Percentiles rank a stretch among this genome's conserved stretches.
Evolutionary conservation across 2,113 vertebrate species (phyloP).

Genomic region (Saiga tatarica): DNA sequence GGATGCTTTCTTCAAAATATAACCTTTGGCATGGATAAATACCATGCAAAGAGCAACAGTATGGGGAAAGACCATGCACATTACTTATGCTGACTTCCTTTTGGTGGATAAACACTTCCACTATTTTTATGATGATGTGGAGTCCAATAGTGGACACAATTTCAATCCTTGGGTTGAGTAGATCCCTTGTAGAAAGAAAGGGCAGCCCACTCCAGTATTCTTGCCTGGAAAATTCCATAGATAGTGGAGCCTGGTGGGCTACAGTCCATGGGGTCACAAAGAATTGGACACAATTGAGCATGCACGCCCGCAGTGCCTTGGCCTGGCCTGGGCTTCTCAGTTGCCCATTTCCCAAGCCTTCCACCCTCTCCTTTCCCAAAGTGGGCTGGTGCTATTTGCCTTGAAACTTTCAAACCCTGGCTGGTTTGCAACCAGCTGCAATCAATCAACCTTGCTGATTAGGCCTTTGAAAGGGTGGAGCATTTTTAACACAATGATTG

Average conservation of each 20-base stretch:
- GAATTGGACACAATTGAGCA: not conserved
- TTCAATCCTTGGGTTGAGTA: not conserved
- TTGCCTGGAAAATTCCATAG: not conserved
- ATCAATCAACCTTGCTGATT: slow-evolving; percentile 48
- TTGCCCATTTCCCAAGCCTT: not conserved
- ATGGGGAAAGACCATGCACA: not conserved
- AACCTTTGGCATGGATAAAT: slow-evolving; percentile 32
- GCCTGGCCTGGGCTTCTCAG: not conserved
- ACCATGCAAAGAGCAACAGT: slow-evolving; percentile 7
- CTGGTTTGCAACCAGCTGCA: slow-evolving; percentile 60
- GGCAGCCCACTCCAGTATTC: not conserved
- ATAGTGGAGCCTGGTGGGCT: not conserved
- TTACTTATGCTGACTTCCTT: slow-evolving; percentile 61
- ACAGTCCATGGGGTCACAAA: not conserved
- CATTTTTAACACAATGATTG: slow-evolving; percentile 62
- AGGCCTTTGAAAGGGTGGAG: slow-evolving; percentile 44
- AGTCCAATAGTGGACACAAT: not conserved
- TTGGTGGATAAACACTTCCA: slow-evolving; percentile 60
- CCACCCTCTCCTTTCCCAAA: not conserved
- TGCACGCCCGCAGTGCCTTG: accelerated
- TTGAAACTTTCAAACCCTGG: not conserved
- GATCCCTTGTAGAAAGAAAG: not conserved
- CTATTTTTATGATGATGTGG: not conserved
- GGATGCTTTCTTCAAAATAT: slow-evolving; percentile 50
- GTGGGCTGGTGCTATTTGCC: not conserved